These are phyloP conservation scores for Panagrolaimus sp. DNA, from an alignment of 1,140 invertebrate species.

Conservation along the genomic window DNA sequence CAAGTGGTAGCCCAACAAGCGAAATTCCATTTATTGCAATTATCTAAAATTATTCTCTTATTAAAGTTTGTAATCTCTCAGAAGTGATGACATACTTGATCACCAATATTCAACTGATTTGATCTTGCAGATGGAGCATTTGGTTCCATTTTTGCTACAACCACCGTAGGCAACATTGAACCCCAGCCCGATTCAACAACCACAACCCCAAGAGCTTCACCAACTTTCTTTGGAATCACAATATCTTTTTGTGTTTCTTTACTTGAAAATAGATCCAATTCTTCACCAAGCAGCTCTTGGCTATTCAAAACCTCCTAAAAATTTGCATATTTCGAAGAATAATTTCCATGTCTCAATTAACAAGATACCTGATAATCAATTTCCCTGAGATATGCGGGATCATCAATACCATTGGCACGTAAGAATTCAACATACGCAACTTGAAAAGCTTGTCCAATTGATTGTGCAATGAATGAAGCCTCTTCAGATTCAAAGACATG, in stretches of 20 bases:
- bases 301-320: slow-evolving; percentile 87
- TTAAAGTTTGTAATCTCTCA: neutral
- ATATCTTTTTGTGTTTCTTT: slow-evolving; percentile 98
- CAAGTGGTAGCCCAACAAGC: slow-evolving; percentile 89
- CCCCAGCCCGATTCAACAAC: slow-evolving; percentile 99
- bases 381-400: slow-evolving; percentile 98
- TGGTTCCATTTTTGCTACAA: slow-evolving; percentile 85
- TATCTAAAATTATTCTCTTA: slow-evolving; percentile 67
- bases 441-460: slow-evolving; percentile 98
- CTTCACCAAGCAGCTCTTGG: slow-evolving; percentile 98
- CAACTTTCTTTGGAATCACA: slow-evolving; percentile 94
- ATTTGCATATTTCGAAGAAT: neutral
- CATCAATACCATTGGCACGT: slow-evolving; percentile 98
- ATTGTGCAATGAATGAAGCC: slow-evolving; percentile 95
- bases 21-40: slow-evolving; percentile 98
- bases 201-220: slow-evolving; percentile 92
- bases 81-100: slow-evolving; percentile 64
- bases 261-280: slow-evolving; percentile 98
- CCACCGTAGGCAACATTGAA: slow-evolving; percentile 94
- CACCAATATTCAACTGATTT: slow-evolving; percentile 95
- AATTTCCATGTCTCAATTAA: too few species aligned
- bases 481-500: slow-evolving; percentile 99
- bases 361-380: slow-evolving; percentile 83
- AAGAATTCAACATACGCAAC: slow-evolving; percentile 99
- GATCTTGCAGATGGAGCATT: slow-evolving; percentile 91